Evolutionary conservation across 2,113 vertebrate genomes (phyloP).

Genomic region (Abramis brama): DNA sequence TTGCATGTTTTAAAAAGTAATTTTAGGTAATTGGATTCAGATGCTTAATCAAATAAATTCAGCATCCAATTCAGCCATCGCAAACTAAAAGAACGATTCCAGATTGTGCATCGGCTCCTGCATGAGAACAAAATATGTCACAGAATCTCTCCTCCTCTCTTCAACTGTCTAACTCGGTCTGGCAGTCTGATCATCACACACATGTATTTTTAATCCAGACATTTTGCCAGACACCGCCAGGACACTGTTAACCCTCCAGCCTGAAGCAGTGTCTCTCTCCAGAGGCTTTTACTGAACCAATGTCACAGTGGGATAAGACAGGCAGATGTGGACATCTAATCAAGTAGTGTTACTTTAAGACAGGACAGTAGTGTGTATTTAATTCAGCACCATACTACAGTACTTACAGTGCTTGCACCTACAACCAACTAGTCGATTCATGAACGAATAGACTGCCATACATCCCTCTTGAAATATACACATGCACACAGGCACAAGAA

Average conservation of each 20-base stretch:
- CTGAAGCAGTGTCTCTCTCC: conserved; percentile 34
- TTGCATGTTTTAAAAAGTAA: neutral
- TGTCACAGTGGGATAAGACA: neutral
- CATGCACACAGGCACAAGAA: neutral
- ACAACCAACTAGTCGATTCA: neutral
- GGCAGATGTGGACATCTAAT: neutral
- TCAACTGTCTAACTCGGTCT: conserved; percentile 34
- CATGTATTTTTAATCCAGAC: conserved; percentile 40
- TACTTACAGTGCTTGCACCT: neutral
- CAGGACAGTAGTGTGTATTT: neutral
- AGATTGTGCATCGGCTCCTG: neutral
- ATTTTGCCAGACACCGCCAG: conserved; percentile 30
- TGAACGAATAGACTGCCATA: neutral
- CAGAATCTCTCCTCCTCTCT: conserved; percentile 12
- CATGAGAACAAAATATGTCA: neutral
- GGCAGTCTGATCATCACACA: conserved; percentile 35
- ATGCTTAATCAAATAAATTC: neutral
- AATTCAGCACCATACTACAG: neutral
- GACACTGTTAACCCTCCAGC: neutral
- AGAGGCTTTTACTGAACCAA: conserved; percentile 16
- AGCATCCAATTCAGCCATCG: neutral
- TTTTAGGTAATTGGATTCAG: neutral
- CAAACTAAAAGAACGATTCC: neutral
- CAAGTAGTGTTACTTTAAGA: neutral
- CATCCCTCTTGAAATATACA: neutral